Percentiles rank a stretch among this genome's conserved stretches.
Evolutionary conservation across 2,113 vertebrate genomes (phyloP).

Genomic region (Lophochroa leadbeateri): DNA sequence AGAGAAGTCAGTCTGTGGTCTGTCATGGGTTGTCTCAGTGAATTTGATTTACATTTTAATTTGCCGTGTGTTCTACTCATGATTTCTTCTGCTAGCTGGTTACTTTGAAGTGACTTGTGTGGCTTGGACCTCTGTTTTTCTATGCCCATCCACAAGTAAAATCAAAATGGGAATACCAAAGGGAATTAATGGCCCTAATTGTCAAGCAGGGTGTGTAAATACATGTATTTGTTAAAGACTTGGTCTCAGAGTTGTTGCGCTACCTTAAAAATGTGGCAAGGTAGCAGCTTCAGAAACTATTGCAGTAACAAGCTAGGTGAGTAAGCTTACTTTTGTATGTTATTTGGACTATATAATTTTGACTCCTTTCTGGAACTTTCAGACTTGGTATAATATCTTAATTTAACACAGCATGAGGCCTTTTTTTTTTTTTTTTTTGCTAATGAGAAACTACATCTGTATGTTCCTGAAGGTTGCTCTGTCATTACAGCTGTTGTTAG

Average conservation of each 20-base stretch:
- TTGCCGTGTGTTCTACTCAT: not conserved
- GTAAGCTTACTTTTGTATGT: not conserved
- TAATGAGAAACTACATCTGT: accelerated
- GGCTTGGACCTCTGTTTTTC: not conserved
- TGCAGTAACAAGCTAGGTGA: not conserved
- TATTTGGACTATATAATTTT: not conserved
- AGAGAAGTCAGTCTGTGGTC: not conserved
- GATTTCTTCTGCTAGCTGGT: not conserved
- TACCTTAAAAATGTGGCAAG: accelerated
- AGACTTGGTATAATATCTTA: not conserved
- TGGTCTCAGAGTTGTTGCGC: not conserved
- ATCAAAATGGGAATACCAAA: not conserved
- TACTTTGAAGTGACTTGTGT: not conserved
- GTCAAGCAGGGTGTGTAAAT: too few species aligned
- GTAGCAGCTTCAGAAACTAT: not conserved
- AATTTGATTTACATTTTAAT: not conserved
- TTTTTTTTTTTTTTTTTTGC: not conserved
- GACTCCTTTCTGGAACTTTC: not conserved
- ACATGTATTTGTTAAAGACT: not conserved
- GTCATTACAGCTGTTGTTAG: not conserved
- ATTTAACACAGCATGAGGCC: not conserved
- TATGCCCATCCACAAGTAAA: not conserved
- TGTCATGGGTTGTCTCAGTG: accelerated
- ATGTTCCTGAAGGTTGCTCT: not conserved
- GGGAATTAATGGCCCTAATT: not conserved